Conservation (phyloP, 2,113 vertebrate species). For the Laterallus jamaicensis region DNA sequence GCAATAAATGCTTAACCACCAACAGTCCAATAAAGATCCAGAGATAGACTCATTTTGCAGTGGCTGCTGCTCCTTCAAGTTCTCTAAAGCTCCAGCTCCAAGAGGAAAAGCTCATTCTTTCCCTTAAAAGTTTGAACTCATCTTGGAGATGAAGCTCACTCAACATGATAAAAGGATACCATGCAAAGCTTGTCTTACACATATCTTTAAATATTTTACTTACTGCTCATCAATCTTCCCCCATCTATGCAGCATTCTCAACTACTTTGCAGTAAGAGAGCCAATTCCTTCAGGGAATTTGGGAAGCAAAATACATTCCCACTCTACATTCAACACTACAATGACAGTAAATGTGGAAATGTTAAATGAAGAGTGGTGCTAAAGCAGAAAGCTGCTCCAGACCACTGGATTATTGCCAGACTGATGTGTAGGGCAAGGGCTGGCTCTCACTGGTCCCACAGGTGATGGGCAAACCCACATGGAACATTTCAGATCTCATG, state of each 20-base stretch:
- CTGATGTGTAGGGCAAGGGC: not conserved
- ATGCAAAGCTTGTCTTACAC: conserved; percentile 37
- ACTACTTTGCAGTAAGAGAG: not conserved
- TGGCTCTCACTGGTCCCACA: not conserved
- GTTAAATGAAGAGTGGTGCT: not conserved
- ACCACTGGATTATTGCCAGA: not conserved
- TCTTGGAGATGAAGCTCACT: conserved; percentile 30
- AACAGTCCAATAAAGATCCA: conserved; percentile 9
- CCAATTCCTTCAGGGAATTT: conserved; percentile 3
- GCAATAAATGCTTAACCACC: not conserved
- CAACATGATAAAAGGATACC: conserved; percentile 34
- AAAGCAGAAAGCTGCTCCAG: not conserved
- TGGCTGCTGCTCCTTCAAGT: conserved; percentile 29
- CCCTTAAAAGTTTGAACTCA: conserved; percentile 27
- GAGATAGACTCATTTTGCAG: not conserved
- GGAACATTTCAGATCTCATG: not conserved
- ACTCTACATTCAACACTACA: not conserved
- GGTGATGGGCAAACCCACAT: not conserved
- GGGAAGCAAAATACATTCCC: conserved; percentile 16
- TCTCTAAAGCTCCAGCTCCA: conserved; percentile 23
- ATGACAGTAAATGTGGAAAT: not conserved
- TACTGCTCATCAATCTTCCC: conserved; percentile 34
- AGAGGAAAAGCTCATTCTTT: not conserved
- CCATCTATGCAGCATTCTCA: not conserved
- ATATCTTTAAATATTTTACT: conserved; percentile 61